These are phyloP conservation scores for Trichomycterus rosablanca DNA, from an alignment of 2,113 vertebrate species.

Conservation along the genomic window DNA sequence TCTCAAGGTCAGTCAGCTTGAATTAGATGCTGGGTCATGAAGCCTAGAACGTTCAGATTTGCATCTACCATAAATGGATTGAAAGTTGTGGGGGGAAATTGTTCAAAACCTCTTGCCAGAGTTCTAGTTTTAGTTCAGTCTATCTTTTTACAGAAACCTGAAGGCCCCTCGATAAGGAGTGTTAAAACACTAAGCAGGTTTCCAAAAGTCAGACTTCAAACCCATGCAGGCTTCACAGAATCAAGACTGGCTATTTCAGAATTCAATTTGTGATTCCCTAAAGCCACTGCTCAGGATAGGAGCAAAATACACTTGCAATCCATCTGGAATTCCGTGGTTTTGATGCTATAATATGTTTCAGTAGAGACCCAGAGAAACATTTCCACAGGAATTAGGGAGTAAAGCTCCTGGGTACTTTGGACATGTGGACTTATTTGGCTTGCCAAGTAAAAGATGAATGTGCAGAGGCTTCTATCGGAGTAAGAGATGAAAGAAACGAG, in stretches of 20 bases:
- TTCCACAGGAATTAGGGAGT: slow-evolving; percentile 42
- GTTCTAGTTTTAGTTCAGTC: slow-evolving; percentile 8
- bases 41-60: slow-evolving; percentile 10
- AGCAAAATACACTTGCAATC: slow-evolving; percentile 38
- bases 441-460: slow-evolving; percentile 41
- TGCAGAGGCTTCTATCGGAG: slow-evolving; percentile 23
- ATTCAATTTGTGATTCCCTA: slow-evolving; percentile 42
- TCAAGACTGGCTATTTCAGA: slow-evolving; percentile 41
- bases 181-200: neutral
- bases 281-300: slow-evolving; percentile 30
- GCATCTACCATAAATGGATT: no score
- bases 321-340: slow-evolving; percentile 54
- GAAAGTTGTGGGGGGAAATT: no score
- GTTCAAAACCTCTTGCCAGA: neutral
- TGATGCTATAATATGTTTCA: slow-evolving; percentile 27
- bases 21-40: neutral
- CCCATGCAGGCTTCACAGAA: no score
- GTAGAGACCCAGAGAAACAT: slow-evolving; percentile 30
- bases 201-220: no score
- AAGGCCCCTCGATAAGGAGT: slow-evolving; percentile 3
- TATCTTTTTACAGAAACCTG: neutral
- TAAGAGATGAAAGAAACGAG: slow-evolving; percentile 29
- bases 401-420: slow-evolving; percentile 37
- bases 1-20: neutral
- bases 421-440: slow-evolving; percentile 30